Base-by-base conservation (phyloP, 2,113 vertebrate genomes). In the Falcunculus frontatus region DNA sequence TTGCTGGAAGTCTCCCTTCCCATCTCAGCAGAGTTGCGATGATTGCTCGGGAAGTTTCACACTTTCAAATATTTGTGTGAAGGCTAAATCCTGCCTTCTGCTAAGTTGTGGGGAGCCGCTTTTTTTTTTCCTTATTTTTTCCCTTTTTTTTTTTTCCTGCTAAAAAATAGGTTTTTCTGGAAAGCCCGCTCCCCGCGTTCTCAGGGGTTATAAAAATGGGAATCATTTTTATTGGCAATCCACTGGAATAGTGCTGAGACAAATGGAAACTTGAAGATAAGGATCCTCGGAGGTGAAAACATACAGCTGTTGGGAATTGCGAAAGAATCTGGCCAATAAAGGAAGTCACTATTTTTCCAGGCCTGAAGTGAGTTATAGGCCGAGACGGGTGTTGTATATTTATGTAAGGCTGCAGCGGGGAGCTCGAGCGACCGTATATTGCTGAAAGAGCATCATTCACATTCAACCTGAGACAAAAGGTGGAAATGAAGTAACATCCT, bases 401-500 rank as follows among this genome's bases (percentile, higher is more conserved):
- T 99, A 99, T 98, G 98, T 99, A 99, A 98, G 99, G 98, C 98
- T 98, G 97, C 98, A 98, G 98, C 98, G 74, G 98, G 99, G 98
- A 98, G 99, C 98, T 98, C 94, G 97, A 99, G 98, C 98, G 97
- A 98, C 98, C 78, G 98, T 99, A 98, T 99, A 99, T 99, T 99
- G 99, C 99, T 99, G 99, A 99, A 98, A 98, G 99, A 99, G 98
- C 99, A 99, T 97, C 98, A 98, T 98, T 99, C 98, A 95, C 99
- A 99, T 99, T 99, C 98, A 99, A 97, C 96, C 97, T 60, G 96
- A 98, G 98, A 99, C 99, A 99, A 99, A 99, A 99, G 99, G 98
- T 99, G 99, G 99, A 99, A 99, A 99, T 99, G 99, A 99, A 99
- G 99, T 98, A 99, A 99, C 98, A 99, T 99, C 99, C 99, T 99